These are phyloP conservation scores for Percina caprodes DNA, from an alignment of 2,113 vertebrate genomes.

Conservation along the genomic window DNA sequence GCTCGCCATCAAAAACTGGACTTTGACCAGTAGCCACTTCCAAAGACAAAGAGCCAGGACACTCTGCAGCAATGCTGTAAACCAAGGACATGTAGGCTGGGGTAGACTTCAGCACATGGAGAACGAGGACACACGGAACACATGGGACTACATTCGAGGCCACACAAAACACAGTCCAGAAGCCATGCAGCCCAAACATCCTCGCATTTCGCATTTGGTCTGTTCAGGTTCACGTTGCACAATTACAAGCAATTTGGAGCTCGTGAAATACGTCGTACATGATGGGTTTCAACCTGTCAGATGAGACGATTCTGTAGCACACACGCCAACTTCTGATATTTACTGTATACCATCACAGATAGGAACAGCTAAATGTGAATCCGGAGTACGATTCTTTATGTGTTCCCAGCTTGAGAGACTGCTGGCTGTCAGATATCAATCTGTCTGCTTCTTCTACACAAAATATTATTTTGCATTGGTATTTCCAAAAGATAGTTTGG, in stretches of 20 bases:
- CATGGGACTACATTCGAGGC: conserved; percentile 10
- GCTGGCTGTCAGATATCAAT: background rate
- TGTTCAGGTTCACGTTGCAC: background rate
- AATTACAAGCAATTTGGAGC: background rate
- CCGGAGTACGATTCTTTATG: no score
- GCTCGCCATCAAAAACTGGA: background rate
- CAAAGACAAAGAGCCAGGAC: conserved; percentile 16
- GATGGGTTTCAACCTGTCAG: background rate
- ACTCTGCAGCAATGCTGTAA: conserved; percentile 1
- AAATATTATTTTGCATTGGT: background rate
- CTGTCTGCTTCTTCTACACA: background rate
- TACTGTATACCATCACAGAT: background rate
- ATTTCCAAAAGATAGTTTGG: background rate
- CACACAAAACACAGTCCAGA: conserved; percentile 51
- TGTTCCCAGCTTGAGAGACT: background rate
- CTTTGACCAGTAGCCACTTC: background rate
- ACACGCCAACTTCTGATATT: background rate
- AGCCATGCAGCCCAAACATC: conserved; percentile 73
- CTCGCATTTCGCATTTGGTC: background rate
- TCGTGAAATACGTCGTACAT: background rate
- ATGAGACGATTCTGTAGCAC: background rate
- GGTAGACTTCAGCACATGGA: conserved; percentile 29
- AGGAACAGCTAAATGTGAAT: background rate
- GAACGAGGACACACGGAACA: conserved; percentile 45
- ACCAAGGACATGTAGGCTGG: background rate